Percentiles rank a stretch among this genome's conserved stretches.
These are phyloP conservation scores for Laterallus jamaicensis DNA, from an alignment of 2,113 vertebrate species.

Conservation along the genomic window DNA sequence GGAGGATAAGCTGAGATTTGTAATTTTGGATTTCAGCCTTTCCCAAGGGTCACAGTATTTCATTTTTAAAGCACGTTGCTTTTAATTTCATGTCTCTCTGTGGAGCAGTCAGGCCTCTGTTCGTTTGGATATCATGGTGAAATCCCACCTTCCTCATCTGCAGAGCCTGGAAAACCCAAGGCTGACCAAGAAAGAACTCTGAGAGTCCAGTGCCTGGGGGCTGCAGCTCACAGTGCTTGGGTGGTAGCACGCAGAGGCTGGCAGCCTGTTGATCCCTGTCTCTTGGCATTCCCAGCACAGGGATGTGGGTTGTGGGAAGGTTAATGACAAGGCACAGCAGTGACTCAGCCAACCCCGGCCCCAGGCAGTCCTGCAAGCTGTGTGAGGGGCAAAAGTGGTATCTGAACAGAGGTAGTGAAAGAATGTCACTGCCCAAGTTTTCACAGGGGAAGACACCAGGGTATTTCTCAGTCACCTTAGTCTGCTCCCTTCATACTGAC, in stretches of 20 bases:
- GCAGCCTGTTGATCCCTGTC: background rate
- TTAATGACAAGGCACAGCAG: background rate
- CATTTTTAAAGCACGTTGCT: background rate
- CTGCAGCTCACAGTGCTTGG: too few species aligned
- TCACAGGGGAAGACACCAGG: background rate
- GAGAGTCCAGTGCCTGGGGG: background rate
- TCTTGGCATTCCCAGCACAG: background rate
- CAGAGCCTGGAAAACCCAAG: background rate
- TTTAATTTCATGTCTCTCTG: conserved; percentile 17
- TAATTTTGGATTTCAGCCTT: conserved; percentile 25
- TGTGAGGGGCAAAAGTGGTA: background rate
- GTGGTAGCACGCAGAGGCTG: background rate
- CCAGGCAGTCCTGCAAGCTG: background rate
- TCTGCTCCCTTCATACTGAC: background rate
- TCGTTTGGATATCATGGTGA: background rate
- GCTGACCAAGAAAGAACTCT: background rate
- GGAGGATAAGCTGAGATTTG: background rate
- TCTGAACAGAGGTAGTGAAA: background rate
- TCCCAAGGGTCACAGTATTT: background rate
- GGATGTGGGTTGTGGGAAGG: background rate
- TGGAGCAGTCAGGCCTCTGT: background rate
- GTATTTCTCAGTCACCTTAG: background rate
- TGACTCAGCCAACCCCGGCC: background rate
- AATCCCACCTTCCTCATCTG: background rate
- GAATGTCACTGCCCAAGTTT: background rate